phyloP scores from a whole-genome alignment of 2,797 vertebrate genomes.

The Pristis pectinata region DNA sequence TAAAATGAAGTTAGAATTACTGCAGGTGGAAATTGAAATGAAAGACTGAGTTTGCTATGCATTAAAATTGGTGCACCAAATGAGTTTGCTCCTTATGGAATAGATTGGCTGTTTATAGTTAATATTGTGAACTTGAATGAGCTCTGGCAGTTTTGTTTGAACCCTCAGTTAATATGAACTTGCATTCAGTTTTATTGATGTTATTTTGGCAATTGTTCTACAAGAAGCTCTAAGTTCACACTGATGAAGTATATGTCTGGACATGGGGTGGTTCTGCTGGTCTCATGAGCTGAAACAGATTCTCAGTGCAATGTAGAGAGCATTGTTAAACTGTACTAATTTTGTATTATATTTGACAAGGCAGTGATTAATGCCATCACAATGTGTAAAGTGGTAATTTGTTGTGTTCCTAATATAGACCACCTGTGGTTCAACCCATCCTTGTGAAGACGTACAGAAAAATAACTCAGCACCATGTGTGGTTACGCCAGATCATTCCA shows the following conservation, averaged over 20 bases:
- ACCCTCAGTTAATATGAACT: background rate
- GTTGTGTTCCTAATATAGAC: background rate
- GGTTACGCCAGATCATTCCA: background rate
- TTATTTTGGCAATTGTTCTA: constrained; percentile 6
- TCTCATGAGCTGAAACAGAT: background rate
- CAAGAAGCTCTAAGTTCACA: background rate
- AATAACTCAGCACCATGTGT: background rate
- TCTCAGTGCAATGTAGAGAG: background rate
- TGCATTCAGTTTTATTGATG: background rate
- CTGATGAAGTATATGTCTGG: background rate
- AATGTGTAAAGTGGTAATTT: background rate
- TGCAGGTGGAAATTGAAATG: background rate
- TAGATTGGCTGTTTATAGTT: background rate
- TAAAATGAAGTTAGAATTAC: background rate
- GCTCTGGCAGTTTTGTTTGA: background rate
- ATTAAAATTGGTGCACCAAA: background rate
- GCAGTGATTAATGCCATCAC: constrained; percentile 9
- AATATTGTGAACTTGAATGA: background rate
- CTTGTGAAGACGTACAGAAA: background rate
- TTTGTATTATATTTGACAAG: background rate
- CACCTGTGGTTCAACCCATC: background rate
- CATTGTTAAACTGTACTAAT: background rate
- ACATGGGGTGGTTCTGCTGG: background rate
- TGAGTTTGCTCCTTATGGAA: background rate
- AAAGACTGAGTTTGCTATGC: background rate